These are phyloP conservation scores for Leptodirus hochenwartii DNA, from an alignment of 2,888 invertebrate genomes.

Conservation along the genomic window DNA sequence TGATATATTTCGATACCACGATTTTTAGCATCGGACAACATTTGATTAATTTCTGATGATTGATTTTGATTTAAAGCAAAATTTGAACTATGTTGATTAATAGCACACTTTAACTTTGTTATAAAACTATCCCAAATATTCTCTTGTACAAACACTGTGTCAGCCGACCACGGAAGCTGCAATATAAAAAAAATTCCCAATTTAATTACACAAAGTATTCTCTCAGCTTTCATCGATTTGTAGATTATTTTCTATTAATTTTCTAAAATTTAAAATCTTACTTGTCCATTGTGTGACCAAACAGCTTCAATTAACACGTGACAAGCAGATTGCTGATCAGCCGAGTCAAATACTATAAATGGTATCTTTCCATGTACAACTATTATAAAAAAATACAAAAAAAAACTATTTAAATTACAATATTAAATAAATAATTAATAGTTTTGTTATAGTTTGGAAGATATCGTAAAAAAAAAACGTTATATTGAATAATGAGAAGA, in stretches of 20 bases:
- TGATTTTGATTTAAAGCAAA: no score
- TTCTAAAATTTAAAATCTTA: slow-evolving; percentile 14
- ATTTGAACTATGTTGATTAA: no score
- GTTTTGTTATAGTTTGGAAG: no score
- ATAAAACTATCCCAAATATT: slow-evolving; percentile 28
- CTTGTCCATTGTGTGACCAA: slow-evolving; percentile 35
- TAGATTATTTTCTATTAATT: slow-evolving; percentile 1
- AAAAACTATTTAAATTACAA: no score
- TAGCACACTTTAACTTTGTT: slow-evolving; percentile 27
- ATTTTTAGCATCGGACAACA: slow-evolving; percentile 16
- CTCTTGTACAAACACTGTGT: slow-evolving; percentile 34
- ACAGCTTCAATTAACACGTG: slow-evolving; percentile 31
- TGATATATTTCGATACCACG: slow-evolving; percentile 19
- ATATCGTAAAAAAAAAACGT: no score
- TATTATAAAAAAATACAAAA: slow-evolving; percentile 7
- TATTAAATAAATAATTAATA: no score
- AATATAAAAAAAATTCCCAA: no score
- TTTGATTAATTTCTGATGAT: no score
- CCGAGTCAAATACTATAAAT: slow-evolving; percentile 32
- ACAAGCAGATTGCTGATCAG: slow-evolving; percentile 36
- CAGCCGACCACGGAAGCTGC: slow-evolving; percentile 29
- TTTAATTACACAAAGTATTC: not conserved
- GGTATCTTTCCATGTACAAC: slow-evolving; percentile 19
- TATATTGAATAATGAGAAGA: no score
- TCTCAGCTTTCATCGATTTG: slow-evolving; percentile 2